A percentile compares a stretch with the other conserved stretches of the same genome.
These are phyloP conservation scores for Metacarcinus magister DNA, from an alignment of 2,888 invertebrate species.

Conservation along the genomic window DNA sequence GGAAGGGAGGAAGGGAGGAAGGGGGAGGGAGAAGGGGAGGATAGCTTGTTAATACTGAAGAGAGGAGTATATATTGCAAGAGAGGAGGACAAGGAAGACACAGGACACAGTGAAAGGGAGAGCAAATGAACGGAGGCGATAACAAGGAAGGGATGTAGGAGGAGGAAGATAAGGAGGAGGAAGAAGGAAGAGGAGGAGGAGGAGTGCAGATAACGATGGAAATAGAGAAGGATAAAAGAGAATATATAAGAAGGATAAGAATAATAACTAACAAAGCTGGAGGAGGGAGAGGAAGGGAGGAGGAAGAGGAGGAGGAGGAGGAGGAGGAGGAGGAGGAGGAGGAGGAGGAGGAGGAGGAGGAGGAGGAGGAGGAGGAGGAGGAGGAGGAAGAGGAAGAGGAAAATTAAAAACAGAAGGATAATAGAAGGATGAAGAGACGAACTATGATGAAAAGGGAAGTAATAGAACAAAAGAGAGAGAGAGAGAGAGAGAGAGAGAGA, in stretches of 20 bases:
- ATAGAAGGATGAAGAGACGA: not conserved
- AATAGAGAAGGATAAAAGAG: not conserved
- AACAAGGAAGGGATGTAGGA: not conserved
- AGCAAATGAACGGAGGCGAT: not conserved
- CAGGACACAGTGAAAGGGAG: not conserved
- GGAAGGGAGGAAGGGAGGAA: not conserved
- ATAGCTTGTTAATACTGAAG: too few relatives aligned
- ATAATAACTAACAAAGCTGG: too few relatives aligned
- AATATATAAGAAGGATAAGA: not conserved
- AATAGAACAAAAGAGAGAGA: not conserved
- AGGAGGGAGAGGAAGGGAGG: not conserved
- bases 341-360: not conserved
- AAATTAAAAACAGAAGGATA: not conserved
- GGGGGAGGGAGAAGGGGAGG: not conserved
- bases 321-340: not conserved
- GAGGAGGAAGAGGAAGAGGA: not conserved
- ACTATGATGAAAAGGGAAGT: not conserved
- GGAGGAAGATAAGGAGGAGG: not conserved
- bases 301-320: not conserved
- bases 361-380: conserved; percentile 7
- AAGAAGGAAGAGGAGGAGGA: not conserved
- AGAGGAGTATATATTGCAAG: not conserved
- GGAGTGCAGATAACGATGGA: not conserved
- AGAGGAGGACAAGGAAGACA: not conserved
- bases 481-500: conserved; percentile 50